phyloP scores from a whole-genome alignment of 2,888 invertebrate species.

The Lasioglossum villosulum region DNA sequence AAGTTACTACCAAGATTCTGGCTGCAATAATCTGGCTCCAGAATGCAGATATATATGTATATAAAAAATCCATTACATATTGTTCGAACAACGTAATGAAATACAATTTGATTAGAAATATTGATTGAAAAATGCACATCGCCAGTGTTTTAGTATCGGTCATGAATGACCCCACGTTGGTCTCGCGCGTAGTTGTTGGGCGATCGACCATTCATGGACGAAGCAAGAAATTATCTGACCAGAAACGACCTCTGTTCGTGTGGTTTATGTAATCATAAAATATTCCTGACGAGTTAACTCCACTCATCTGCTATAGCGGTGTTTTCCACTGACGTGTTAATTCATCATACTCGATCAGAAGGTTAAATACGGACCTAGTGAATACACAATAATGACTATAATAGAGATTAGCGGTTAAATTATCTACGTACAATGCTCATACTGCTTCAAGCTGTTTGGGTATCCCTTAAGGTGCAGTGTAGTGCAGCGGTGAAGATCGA shows the following conservation, averaged over 20 bases:
- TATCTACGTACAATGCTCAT: background rate
- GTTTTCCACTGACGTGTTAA: background rate
- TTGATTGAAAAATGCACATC: background rate
- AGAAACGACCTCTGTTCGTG: background rate
- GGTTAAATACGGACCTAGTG: conserved; percentile 8
- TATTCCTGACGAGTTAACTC: conserved; percentile 2
- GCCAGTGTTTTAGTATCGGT: background rate
- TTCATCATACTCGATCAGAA: background rate
- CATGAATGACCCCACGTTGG: background rate
- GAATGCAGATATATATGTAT: background rate
- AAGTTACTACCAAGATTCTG: too few relatives aligned
- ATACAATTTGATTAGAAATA: background rate
- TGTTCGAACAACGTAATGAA: background rate
- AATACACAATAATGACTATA: background rate
- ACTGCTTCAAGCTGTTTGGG: background rate
- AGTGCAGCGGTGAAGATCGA: too few relatives aligned
- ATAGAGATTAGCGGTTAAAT: background rate
- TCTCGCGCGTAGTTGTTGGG: background rate
- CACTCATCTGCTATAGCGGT: background rate
- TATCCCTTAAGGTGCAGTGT: background rate
- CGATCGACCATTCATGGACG: background rate
- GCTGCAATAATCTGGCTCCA: background rate
- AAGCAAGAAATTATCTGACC: conserved; percentile 5
- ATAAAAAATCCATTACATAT: background rate
- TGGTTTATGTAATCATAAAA: conserved; percentile 1